Conservation (phyloP, 2,888 invertebrate species). For the Folsomia candida region DNA sequence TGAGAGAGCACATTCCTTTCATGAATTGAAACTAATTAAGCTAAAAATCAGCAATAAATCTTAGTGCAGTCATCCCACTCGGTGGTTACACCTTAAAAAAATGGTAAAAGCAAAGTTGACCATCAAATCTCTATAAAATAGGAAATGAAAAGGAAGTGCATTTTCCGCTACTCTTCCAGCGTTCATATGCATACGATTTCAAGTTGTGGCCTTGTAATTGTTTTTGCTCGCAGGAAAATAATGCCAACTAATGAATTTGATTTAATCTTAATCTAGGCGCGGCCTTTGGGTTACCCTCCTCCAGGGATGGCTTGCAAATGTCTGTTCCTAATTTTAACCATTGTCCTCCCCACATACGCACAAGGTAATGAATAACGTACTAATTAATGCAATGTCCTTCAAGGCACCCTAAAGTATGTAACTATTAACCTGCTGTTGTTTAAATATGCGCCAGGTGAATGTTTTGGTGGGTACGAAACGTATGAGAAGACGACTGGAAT, state of each 20-base stretch:
- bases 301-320: constrained; percentile 46
- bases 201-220: not conserved
- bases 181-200: not conserved
- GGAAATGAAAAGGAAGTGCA: too few relatives aligned
- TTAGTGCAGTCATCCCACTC: too few relatives aligned
- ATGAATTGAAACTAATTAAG: too few relatives aligned
- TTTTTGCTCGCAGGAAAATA: constrained; percentile 1
- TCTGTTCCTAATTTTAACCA: constrained; percentile 44
- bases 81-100: too few relatives aligned
- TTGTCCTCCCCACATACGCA: constrained; percentile 46
- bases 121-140: not conserved
- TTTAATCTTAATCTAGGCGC: constrained; percentile 38
- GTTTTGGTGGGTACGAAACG: constrained; percentile 56
- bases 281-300: constrained; percentile 49
- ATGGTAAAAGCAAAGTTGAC: not conserved
- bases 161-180: not conserved
- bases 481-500: constrained; percentile 56
- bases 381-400: too few relatives aligned
- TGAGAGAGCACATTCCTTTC: too few relatives aligned
- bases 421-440: not conserved
- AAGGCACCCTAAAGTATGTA: too few relatives aligned
- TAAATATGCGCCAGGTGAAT: constrained; percentile 52
- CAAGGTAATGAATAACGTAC: constrained; percentile 42
- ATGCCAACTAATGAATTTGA: constrained; percentile 1
- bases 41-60: too few relatives aligned